Base-by-base conservation (phyloP, 2,797 vertebrate genomes). In the Argyrosomus regius region DNA sequence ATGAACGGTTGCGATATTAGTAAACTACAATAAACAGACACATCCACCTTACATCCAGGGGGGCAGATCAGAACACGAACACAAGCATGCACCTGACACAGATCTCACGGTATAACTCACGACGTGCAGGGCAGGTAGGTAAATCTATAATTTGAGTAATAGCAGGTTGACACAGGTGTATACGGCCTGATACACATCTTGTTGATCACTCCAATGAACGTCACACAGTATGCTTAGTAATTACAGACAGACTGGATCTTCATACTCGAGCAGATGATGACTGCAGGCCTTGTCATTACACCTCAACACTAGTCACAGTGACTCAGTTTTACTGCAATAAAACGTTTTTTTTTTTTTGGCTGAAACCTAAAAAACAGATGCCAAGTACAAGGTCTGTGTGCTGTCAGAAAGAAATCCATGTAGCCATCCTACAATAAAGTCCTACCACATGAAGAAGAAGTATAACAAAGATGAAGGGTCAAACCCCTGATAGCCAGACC, bases 271-370 rank as follows among this genome's bases (percentile, higher is more conserved):
- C 63, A 79, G 73, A 67, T 66, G 78, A 88, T 89, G 87, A 74
- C 87, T 81, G 61, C 0, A 75, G 84, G 85, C 82, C 80, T 71
- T 20, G 28, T 82, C 81, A 72, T 74, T 61, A 49, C 20, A 83
- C 62, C 57, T 77, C 80, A 78, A 66, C 78, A 77, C 49, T 13
- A 43, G 67, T 76, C 81, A 86, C 81, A 77, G 57, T 89, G 91
- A 93, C 83, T 87, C 87, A 82, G 80, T 49, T 84, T 80, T 82
- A 86, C 82, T 87, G 79, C 80, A 82, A 91, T 77, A 46, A 83
- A 71, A 58, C 52, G 7, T 59, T 41, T 28, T 8, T 35, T 35
- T 3, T 3, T 35, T 73, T 73, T 82, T 54, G 79, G 56, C 60
- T 69, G 75, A 85, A 91, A 81, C 62, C n/a, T 28, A 9, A 39